Base-by-base conservation (phyloP, 2,888 invertebrate species). In the Molorchus minor region DNA sequence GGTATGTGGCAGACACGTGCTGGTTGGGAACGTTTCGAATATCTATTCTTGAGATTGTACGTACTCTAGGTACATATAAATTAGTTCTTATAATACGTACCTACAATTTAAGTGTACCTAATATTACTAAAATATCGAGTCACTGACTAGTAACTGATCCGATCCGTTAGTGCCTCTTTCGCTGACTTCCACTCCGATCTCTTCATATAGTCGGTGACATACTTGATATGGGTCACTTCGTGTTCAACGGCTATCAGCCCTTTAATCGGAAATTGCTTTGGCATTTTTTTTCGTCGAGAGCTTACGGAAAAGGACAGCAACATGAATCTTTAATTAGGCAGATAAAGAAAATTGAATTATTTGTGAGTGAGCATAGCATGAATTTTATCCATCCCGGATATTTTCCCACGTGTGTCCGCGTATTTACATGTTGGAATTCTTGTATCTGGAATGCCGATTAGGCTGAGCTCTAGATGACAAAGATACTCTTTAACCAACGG, bases 351-450 rank as follows among this genome's bases (percentile, higher is more conserved):
- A 61, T 58, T 60, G 47, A 56, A 70, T 71, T 71, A 73, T 73
- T 71, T 67, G 69, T 69, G 58, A 58, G 63, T 65, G 58, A 58
- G 63, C 64, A 66, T 62, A 64, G 61, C 61, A 64, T 68, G 64
- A 67, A 69, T 70, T 72, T 71, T 64, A 70, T 73, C 69, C 71
- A 68, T 65, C 65, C 64, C 65, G 69, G 66, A 60, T 68, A 69
- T 72, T 75, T 76, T 76, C 75, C 75, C 75, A 75, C 75, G 74
- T 70, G 72, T 70, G 73, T 73, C 73, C 69, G 72, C 73, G 74
- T 70, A 73, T 72, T 75, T 69, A 74, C 72, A 72, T 68, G 73
- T 71, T 73, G 71, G 71, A 71, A 75, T 76, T 74, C 74, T 66
- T 72, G 49, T 68, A 67, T 69, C 67, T 51, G 76, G 76, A 74